These are phyloP conservation scores for Glyphotaelius pellucidus DNA, from an alignment of 2,888 invertebrate genomes.

Conservation along the genomic window DNA sequence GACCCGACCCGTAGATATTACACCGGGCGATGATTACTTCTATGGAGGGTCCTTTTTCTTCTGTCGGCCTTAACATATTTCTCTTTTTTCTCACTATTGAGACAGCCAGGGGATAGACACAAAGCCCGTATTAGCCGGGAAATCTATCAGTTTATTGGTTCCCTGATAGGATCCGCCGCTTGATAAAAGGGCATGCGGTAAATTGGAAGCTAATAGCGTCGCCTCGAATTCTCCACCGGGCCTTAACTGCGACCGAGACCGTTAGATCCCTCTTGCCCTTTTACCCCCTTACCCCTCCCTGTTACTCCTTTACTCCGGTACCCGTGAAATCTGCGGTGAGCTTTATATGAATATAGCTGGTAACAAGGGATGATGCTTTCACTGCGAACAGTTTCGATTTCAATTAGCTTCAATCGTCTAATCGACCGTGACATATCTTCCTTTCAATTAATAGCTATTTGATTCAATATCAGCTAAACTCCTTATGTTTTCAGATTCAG, in stretches of 20 bases:
- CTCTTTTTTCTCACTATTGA: conserved; percentile 52
- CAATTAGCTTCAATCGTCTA: neutral
- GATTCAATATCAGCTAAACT: neutral
- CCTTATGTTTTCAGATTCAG: neutral
- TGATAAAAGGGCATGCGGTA: conserved; percentile 63
- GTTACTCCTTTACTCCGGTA: neutral
- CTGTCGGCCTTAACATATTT: conserved; percentile 51
- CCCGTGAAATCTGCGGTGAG: conserved; percentile 44
- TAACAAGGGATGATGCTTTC: conserved; percentile 34
- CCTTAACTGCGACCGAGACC: conserved; percentile 53
- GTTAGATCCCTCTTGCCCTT: conserved; percentile 48
- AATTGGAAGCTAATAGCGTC: conserved; percentile 63
- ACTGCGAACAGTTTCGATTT: conserved; percentile 21
- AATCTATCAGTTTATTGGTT: conserved; percentile 66
- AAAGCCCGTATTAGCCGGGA: conserved; percentile 60
- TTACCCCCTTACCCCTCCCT: no score
- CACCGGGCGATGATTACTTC: conserved; percentile 48
- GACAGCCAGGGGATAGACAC: conserved; percentile 48
- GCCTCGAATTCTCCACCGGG: conserved; percentile 26
- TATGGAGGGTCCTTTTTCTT: conserved; percentile 32
- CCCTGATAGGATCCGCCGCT: conserved; percentile 62
- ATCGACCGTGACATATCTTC: neutral
- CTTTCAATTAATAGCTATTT: neutral
- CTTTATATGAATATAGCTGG: conserved; percentile 12
- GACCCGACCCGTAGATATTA: conserved; percentile 21